A percentile compares a stretch with the other conserved stretches of the same genome.
phyloP scores from a whole-genome alignment of 35 echinoderm and acorn worm genomes.

The Nesometra sesokonis region DNA sequence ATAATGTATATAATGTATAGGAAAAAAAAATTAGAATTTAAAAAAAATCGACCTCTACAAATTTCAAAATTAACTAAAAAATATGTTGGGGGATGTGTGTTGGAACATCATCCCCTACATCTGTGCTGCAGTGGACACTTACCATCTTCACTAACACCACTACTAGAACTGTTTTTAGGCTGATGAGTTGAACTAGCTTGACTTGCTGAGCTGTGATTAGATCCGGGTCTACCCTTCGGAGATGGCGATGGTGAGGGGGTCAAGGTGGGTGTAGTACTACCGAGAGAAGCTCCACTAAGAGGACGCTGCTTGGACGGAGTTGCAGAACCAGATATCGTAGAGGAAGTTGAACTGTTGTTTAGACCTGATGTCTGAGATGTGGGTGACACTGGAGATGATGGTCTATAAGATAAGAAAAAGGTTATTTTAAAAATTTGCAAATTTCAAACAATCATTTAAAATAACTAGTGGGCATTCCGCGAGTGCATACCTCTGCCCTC shows the following conservation, averaged over 20 bases:
- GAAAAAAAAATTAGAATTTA: background rate
- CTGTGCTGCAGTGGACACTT: background rate
- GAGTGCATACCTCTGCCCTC: no score
- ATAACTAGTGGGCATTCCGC: no score
- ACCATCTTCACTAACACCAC: slow-evolving; percentile 96
- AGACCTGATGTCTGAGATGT: background rate
- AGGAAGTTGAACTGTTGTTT: slow-evolving; percentile 36
- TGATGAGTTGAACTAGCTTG: background rate
- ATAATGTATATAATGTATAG: no score
- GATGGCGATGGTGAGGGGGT: slow-evolving; percentile 64
- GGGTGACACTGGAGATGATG: background rate
- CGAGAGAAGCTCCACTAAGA: slow-evolving; percentile 28
- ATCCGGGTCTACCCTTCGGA: slow-evolving; percentile 19
- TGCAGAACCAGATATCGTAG: slow-evolving; percentile 53
- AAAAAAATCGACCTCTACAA: no score
- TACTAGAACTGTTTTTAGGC: slow-evolving; percentile 52
- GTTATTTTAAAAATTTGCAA: background rate
- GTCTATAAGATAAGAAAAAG: background rate
- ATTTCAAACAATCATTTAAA: no score
- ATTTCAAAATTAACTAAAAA: no score
- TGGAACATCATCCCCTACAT: no score
- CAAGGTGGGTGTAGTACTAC: slow-evolving; percentile 71
- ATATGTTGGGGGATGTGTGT: no score
- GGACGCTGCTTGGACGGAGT: slow-evolving; percentile 24
- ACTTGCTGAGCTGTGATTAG: slow-evolving; percentile 9